These are phyloP conservation scores for Drosophila neocordata DNA, from an alignment of 1,140 invertebrate species.

Conservation along the genomic window DNA sequence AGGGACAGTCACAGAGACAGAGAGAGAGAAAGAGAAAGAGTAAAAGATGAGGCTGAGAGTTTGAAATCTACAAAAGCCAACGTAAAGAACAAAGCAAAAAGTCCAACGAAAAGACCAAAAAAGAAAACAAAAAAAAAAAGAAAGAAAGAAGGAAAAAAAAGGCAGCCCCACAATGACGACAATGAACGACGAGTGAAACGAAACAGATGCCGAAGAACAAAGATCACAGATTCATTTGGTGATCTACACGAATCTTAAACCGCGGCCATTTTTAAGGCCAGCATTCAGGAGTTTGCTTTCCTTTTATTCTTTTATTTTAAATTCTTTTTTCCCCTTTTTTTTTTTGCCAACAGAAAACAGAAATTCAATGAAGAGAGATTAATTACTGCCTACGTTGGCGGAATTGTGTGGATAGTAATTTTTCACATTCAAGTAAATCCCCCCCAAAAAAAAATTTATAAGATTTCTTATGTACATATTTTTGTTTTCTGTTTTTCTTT, in stretches of 20 bases:
- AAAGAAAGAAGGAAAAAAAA: slow-evolving; percentile 44
- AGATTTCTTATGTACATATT: neutral
- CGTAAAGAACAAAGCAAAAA: slow-evolving; percentile 40
- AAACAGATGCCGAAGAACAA: slow-evolving; percentile 68
- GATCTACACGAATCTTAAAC: slow-evolving; percentile 7
- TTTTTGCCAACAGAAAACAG: slow-evolving; percentile 29
- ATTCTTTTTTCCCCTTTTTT: neutral
- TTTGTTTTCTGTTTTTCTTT: slow-evolving; percentile 22
- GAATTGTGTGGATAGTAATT: slow-evolving; percentile 27
- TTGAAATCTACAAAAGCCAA: slow-evolving; percentile 42
- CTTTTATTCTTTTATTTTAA: too few relatives aligned
- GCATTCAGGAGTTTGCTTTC: neutral
- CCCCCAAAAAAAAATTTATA: neutral
- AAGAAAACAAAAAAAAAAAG: slow-evolving; percentile 21
- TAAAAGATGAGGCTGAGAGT: neutral
- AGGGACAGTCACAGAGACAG: neutral
- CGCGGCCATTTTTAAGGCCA: slow-evolving; percentile 10
- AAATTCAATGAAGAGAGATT: slow-evolving; percentile 42
- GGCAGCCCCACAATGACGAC: slow-evolving; percentile 58
- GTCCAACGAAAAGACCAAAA: neutral
- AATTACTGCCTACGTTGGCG: slow-evolving; percentile 56
- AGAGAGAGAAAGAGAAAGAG: neutral
- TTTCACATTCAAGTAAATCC: slow-evolving; percentile 30
- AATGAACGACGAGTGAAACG: slow-evolving; percentile 68
- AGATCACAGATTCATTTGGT: slow-evolving; percentile 22